phyloP scores from a whole-genome alignment of 2,113 vertebrate genomes.

The Coregonus clupeaformis region DNA sequence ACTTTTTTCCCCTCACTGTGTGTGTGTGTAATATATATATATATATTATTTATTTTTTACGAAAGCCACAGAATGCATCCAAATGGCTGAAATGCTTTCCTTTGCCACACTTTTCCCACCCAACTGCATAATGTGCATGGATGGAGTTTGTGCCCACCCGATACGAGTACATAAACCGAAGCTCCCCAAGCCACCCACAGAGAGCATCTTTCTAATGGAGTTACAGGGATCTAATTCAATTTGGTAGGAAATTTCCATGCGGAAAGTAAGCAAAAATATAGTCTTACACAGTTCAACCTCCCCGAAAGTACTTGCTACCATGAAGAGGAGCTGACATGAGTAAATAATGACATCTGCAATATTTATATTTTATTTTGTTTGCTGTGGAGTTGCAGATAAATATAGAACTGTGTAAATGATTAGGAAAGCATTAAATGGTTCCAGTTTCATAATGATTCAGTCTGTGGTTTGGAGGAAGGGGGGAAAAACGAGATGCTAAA shows the following conservation, averaged over 20 bases:
- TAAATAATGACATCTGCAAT: conserved; percentile 45
- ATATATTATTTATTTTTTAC: neutral
- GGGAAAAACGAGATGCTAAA: conserved; percentile 40
- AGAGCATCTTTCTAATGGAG: too few species aligned
- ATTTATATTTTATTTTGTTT: conserved; percentile 3
- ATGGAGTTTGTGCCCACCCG: neutral
- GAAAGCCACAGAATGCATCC: conserved; percentile 9
- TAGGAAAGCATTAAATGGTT: conserved; percentile 41
- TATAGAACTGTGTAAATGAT: conserved; percentile 52
- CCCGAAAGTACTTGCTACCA: conserved; percentile 5
- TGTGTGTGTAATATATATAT: too few species aligned
- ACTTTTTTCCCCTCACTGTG: too few species aligned
- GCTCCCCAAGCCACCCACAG: conserved; percentile 42
- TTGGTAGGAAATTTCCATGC: conserved; percentile 46
- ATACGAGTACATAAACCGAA: conserved; percentile 2
- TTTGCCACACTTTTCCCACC: neutral
- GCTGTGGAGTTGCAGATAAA: conserved; percentile 38
- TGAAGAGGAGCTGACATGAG: conserved; percentile 33
- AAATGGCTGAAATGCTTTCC: conserved; percentile 38
- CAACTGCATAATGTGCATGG: too few species aligned
- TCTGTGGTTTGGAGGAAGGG: conserved; percentile 37
- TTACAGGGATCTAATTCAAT: conserved; percentile 15
- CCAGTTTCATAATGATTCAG: conserved; percentile 40
- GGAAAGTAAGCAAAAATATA: conserved; percentile 17
- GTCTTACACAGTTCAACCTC: conserved; percentile 14